Percentiles rank a stretch among this genome's conserved stretches.
Conservation (phyloP, 2,797 vertebrate genomes). For the Picus viridis region DNA sequence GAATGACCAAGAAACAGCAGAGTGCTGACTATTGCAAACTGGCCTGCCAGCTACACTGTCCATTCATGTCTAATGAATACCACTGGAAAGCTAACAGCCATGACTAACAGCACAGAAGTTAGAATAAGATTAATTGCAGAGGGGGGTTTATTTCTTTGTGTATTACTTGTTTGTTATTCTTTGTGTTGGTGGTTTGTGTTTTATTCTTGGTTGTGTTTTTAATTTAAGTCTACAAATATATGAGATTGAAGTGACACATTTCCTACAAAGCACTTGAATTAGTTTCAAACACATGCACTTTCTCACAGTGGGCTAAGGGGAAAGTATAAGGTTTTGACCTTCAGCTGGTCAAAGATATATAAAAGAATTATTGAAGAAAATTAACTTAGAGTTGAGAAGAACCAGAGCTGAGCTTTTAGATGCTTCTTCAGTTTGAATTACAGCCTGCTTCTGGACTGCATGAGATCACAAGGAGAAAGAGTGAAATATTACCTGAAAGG, state of each 20-base stretch:
- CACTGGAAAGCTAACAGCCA: background rate
- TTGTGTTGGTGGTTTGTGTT: too few species aligned
- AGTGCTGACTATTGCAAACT: background rate
- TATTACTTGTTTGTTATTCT: too few species aligned
- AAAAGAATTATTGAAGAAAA: background rate
- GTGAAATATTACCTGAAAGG: background rate
- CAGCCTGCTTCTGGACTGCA: background rate
- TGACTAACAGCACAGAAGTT: background rate
- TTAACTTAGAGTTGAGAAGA: background rate
- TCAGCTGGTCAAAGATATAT: background rate
- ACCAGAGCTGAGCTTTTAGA: background rate
- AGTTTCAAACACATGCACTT: background rate
- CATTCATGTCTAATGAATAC: background rate
- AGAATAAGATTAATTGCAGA: background rate
- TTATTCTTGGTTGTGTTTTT: too few species aligned
- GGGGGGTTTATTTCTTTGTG: too few species aligned
- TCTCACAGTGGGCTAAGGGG: background rate
- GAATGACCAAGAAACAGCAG: background rate
- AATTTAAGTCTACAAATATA: rapidly evolving
- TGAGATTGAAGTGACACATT: background rate
- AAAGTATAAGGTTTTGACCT: background rate
- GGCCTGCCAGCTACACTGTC: background rate
- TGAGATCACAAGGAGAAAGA: background rate
- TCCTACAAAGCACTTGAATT: background rate
- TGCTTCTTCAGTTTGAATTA: background rate